Conservation (phyloP, 2,797 vertebrate species). For the Distichodus sexfasciatus region DNA sequence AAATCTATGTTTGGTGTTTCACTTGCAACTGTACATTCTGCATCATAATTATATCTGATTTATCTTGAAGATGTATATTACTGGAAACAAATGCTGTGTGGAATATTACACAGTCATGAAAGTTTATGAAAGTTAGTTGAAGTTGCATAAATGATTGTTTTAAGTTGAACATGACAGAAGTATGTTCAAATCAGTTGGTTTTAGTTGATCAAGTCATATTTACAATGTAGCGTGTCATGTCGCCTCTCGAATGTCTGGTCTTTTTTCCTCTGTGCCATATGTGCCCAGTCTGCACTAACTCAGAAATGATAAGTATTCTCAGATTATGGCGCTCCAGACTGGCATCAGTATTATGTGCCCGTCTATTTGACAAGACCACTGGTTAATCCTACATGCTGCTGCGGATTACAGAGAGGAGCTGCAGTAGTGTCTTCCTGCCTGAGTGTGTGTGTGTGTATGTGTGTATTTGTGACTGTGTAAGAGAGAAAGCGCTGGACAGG, state of each 20-base stretch:
- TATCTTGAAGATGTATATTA: no score
- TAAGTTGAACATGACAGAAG: no score
- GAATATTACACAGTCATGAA: no score
- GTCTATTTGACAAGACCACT: neutral
- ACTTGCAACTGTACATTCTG: no score
- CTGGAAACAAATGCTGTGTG: no score
- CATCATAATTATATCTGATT: no score
- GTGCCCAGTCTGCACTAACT: conserved; percentile 9
- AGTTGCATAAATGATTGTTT: no score
- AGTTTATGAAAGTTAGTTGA: no score
- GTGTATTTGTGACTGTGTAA: neutral
- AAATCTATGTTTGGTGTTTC: no score
- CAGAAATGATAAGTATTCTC: neutral
- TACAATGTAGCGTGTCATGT: conserved; percentile 20
- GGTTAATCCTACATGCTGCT: neutral
- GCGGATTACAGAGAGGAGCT: neutral
- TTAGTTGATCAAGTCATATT: no score
- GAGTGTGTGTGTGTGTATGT: neutral
- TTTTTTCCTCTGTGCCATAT: neutral
- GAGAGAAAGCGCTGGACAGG: neutral
- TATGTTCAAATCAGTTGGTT: no score
- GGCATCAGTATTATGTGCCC: neutral
- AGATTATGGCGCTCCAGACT: neutral
- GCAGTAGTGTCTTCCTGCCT: neutral
- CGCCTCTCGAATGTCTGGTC: conserved; percentile 14